Conservation (phyloP, 1,140 invertebrate species). For the Lepidurus arcticus region DNA sequence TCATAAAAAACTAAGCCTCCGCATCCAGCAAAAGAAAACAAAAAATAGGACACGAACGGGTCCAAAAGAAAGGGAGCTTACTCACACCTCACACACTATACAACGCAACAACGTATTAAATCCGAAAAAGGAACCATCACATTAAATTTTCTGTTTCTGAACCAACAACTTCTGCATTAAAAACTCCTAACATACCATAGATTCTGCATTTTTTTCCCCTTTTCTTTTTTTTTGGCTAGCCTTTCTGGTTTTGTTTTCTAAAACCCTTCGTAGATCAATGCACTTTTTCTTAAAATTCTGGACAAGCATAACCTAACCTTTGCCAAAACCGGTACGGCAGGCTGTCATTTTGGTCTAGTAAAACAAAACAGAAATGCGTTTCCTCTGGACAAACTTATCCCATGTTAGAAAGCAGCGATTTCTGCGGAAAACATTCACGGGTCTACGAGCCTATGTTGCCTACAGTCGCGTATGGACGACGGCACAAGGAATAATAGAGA, state of each 20-base stretch:
- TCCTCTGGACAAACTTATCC: not conserved
- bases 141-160: not conserved
- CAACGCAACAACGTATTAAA: not conserved
- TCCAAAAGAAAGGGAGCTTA: not conserved
- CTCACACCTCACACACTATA: not conserved
- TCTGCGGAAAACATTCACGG: not conserved
- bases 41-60: not conserved
- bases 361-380: not conserved
- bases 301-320: not conserved
- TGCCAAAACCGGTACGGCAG: not conserved
- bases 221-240: slow-evolving; percentile 1
- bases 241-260: not conserved
- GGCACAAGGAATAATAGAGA: not conserved
- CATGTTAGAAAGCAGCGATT: not conserved
- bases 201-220: not conserved
- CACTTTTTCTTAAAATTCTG: not conserved
- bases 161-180: not conserved
- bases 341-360: not conserved
- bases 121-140: not conserved
- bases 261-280: not conserved
- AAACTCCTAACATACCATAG: not conserved
- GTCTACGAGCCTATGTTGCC: not conserved
- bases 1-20: not conserved
- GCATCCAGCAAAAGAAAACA: not conserved
- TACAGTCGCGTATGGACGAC: not conserved